Evolutionary conservation across 2,888 invertebrate genomes (phyloP), one percentile per base, ranked within the genome.

Genomic region (Brachypterus glaber): DNA sequence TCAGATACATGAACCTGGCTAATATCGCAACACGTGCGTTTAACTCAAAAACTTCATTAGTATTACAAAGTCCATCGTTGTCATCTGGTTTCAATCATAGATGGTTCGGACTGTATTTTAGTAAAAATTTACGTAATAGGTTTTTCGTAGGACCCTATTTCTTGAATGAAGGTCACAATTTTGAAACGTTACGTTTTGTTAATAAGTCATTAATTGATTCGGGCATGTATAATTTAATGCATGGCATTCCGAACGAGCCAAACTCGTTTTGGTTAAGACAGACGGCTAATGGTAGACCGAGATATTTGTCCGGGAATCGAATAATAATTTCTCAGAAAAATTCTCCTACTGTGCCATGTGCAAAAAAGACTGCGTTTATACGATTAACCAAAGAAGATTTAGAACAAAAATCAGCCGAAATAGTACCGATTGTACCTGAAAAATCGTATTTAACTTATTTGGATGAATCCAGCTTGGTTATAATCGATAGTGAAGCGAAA

Each of bases 1-100:
- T 76, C 1, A 72, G 70, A 56, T 70, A 68, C 39, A 69, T 53
- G 3, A 64, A 71, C 51, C 63, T 77, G 45, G 49, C 68, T 30
- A 66, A 64, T 43, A 67, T 72, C 17, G 67, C 71, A 18, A 59
- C 63, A 42, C 66, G 72, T 27, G 70, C 74, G 5, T 61, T 66
- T 39, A 46, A 57, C n/a, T 60, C 65, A 11, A 57, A 60, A 3
- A 69, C 68, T 61, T 74, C 74, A 2, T 68, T 76, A 4, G 57
- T 68, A 42, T 52, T 74, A 26, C 48, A 43, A 39, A 56, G 54
- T 17, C 26, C 41, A 1, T 39, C 49, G 26, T 39, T 62, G 12
- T 34, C 43, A 9, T 38, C 43, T 15, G 43, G 44, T 30, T 56
- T 58, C 34, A 33, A 44, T 9, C 55, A 60, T 35, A 34, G 39